phyloP scores from a whole-genome alignment of 2,797 vertebrate genomes.

The Eulemur coronatus region DNA sequence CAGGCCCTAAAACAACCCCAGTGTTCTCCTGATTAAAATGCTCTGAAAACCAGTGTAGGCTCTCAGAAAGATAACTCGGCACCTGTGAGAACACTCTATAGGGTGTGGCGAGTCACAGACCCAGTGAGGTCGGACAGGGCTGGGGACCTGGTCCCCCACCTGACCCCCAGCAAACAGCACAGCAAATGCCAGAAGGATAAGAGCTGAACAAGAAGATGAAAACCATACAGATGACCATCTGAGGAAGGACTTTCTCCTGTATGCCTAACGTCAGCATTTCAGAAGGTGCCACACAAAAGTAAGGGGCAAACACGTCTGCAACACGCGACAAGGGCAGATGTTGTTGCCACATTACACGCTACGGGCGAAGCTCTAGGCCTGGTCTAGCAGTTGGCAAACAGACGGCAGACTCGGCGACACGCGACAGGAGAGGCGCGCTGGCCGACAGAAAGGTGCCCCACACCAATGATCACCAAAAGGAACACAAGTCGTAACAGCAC shows the following conservation, averaged over 20 bases:
- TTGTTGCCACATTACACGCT: fast-evolving
- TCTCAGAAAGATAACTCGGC: neutral
- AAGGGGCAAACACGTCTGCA: neutral
- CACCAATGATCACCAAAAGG: fast-evolving
- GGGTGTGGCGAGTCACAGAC: fast-evolving
- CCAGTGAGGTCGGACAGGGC: neutral
- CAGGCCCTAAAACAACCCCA: too few relatives aligned
- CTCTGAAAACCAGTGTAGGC: neutral
- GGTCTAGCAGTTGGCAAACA: fast-evolving
- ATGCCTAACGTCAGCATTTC: neutral
- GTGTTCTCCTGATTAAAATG: too few relatives aligned
- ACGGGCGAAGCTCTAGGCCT: fast-evolving
- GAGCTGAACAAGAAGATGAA: neutral
- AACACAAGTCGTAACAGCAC: too few relatives aligned
- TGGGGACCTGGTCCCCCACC: too few relatives aligned
- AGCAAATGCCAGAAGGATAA: too few relatives aligned
- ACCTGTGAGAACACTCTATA: fast-evolving
- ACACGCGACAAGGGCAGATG: fast-evolving
- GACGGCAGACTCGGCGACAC: fast-evolving
- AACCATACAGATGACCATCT: fast-evolving
- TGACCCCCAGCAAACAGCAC: neutral
- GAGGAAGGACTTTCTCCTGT: neutral
- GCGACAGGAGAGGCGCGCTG: fast-evolving
- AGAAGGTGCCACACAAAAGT: too few relatives aligned
- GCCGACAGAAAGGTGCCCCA: fast-evolving